These are phyloP conservation scores for Cyphomyrus discorhynchus DNA, from an alignment of 2,113 vertebrate species.

Conservation along the genomic window DNA sequence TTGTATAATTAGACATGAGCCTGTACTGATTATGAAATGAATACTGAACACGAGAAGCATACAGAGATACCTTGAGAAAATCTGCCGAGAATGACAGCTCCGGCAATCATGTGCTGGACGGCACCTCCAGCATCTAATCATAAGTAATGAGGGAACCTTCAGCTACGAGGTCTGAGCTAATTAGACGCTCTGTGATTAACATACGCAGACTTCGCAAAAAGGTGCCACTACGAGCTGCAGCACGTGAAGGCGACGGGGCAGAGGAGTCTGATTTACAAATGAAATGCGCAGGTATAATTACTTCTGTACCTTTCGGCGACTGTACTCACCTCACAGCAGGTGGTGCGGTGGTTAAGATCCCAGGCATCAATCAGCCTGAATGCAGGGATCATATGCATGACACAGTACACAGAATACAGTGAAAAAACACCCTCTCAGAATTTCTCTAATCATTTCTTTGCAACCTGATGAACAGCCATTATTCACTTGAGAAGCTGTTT, in stretches of 20 bases:
- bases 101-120: not conserved
- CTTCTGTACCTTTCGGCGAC: not conserved
- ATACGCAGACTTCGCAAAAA: not conserved
- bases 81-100: not conserved
- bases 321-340: not conserved
- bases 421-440: not conserved
- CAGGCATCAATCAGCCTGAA: not conserved
- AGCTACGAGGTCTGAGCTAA: not conserved
- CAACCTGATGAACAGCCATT: not conserved
- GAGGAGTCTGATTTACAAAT: not conserved
- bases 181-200: not conserved
- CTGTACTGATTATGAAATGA: constrained; percentile 6
- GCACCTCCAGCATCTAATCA: not conserved
- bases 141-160: not conserved
- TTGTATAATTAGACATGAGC: not conserved
- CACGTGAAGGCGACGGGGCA: not conserved
- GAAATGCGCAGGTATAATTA: not conserved
- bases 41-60: not conserved
- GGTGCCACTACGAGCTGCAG: not conserved
- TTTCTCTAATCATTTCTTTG: not conserved
- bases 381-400: not conserved
- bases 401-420: not conserved
- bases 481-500: not conserved
- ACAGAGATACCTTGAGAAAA: not conserved
- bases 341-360: not conserved